Conservation (phyloP, 2,113 vertebrate genomes). For the Takifugu flavidus region DNA sequence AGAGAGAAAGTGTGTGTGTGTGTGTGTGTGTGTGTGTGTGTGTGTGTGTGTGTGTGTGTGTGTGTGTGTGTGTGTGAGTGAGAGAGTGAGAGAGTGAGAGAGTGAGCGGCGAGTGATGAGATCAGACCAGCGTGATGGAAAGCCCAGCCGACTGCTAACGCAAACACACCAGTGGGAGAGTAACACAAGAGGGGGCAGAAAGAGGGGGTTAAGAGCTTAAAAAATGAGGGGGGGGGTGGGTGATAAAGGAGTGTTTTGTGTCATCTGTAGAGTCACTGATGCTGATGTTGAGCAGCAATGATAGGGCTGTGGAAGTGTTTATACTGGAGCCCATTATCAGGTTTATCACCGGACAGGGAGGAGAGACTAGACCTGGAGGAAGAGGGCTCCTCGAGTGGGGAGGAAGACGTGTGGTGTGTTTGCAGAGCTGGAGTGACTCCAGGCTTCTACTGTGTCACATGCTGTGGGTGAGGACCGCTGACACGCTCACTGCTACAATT, state of each 20-base stretch:
- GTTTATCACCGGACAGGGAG: constrained; percentile 21
- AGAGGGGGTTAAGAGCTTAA: constrained; percentile 1
- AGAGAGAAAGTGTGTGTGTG: not conserved
- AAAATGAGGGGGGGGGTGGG: constrained; percentile 33
- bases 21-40: constrained; percentile 13
- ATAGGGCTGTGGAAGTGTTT: constrained; percentile 49
- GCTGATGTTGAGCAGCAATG: constrained; percentile 59
- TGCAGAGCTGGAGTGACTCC: constrained; percentile 17
- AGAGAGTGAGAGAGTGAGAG: not conserved
- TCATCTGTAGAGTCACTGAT: constrained; percentile 37
- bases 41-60: constrained; percentile 35
- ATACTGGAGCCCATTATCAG: constrained; percentile 61
- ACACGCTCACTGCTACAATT: constrained; percentile 22
- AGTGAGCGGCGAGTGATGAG: constrained; percentile 58
- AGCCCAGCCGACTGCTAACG: constrained; percentile 72
- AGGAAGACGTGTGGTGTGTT: not conserved
- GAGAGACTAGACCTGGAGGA: not conserved
- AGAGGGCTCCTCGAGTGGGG: not conserved
- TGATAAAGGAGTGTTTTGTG: constrained; percentile 43
- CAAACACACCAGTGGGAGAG: constrained; percentile 59
- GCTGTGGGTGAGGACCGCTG: constrained; percentile 15
- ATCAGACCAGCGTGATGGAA: constrained; percentile 67
- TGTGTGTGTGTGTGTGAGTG: not conserved
- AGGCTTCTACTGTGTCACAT: not conserved
- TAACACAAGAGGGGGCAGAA: constrained; percentile 10